A percentile compares a stretch with the other conserved stretches of the same genome.
Evolutionary conservation across 2,797 vertebrate genomes (phyloP).

Genomic region (Mormyrops attenuatus): DNA sequence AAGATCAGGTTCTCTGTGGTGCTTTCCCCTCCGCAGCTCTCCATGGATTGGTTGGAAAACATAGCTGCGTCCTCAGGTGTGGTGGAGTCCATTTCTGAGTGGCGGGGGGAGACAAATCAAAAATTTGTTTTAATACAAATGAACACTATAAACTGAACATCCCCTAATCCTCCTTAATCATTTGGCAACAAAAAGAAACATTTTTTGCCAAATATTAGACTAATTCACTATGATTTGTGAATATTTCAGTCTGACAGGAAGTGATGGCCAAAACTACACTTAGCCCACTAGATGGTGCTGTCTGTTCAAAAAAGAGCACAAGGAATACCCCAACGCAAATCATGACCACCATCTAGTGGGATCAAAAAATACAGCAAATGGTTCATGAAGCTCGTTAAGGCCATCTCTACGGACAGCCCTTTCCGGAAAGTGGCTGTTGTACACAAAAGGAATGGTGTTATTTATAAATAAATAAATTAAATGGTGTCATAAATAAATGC

Average conservation of each 20-base stretch:
- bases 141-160: neutral
- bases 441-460: no score
- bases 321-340: no score
- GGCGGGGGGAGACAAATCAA: neutral
- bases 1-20: slow-evolving; percentile 76
- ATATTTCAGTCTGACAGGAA: neutral
- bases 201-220: neutral
- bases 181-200: neutral
- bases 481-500: neutral
- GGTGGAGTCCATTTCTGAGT: neutral
- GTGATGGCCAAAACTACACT: neutral
- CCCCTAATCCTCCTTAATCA: neutral
- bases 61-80: slow-evolving; percentile 18
- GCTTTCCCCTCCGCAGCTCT: slow-evolving; percentile 70
- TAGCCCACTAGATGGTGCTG: neutral
- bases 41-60: slow-evolving; percentile 57
- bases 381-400: no score
- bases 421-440: no score
- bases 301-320: neutral
- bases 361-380: no score
- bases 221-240: neutral
- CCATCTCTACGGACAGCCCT: no score
- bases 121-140: neutral
- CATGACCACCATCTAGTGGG: neutral
- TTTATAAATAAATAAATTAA: no score